These are phyloP conservation scores for Belonocnema kinseyi DNA, from an alignment of 1,140 invertebrate genomes.

Conservation along the genomic window DNA sequence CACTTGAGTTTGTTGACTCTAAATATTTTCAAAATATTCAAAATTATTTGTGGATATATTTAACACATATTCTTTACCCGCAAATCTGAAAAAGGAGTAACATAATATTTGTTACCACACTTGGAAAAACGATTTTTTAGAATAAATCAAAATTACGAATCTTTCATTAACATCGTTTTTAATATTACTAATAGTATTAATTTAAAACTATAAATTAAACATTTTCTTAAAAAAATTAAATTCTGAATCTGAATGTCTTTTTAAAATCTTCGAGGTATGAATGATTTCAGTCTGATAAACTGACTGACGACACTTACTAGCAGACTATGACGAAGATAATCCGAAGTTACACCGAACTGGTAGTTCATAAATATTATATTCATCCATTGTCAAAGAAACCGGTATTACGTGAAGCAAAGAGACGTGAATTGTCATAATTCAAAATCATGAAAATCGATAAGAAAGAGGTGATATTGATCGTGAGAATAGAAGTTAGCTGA, in stretches of 20 bases:
- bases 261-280: too few relatives aligned
- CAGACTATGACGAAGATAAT: neutral
- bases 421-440: neutral
- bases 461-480: conserved; percentile 44
- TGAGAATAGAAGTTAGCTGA: conserved; percentile 38
- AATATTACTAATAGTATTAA: too few relatives aligned
- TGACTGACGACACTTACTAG: neutral
- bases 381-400: conserved; percentile 23
- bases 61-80: neutral
- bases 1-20: conserved; percentile 19
- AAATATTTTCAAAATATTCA: conserved; percentile 25
- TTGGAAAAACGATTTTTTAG: too few relatives aligned
- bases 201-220: too few relatives aligned
- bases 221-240: too few relatives aligned
- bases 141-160: too few relatives aligned
- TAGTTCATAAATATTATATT: conserved; percentile 8
- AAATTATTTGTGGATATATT: conserved; percentile 14
- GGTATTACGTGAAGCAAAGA: neutral
- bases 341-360: neutral
- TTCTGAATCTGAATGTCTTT: too few relatives aligned
- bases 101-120: too few relatives aligned
- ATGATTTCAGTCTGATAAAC: too few relatives aligned
- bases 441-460: conserved; percentile 44
- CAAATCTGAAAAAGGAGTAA: too few relatives aligned
- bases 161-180: too few relatives aligned